These are phyloP conservation scores for Drosophila ficusphila DNA, from an alignment of 1,140 invertebrate genomes.

Conservation along the genomic window DNA sequence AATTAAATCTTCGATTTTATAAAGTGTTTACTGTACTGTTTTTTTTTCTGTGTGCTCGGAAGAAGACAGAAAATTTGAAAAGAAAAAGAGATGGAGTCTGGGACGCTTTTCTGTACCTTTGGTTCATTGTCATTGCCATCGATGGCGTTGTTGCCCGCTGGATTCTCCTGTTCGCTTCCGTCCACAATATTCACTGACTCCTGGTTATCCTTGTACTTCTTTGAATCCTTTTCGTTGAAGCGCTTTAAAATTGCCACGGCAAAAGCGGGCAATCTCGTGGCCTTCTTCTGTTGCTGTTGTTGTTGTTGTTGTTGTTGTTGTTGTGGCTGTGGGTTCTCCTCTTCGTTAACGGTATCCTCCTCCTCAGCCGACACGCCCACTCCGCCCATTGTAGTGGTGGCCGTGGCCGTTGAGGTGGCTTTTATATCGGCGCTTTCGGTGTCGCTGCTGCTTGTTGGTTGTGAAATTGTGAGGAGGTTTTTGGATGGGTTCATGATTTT, in stretches of 20 bases:
- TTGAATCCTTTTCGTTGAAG: conserved; percentile 67
- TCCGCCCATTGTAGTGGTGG: conserved; percentile 58
- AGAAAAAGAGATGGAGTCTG: conserved; percentile 9
- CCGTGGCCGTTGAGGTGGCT: conserved; percentile 70
- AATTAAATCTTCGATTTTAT: neutral
- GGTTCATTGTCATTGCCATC: conserved; percentile 84
- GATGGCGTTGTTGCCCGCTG: conserved; percentile 35
- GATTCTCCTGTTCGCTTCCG: conserved; percentile 26
- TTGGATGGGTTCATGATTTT: conserved; percentile 52
- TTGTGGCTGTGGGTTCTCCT: conserved; percentile 14
- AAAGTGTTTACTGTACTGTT: neutral
- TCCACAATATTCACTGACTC: conserved; percentile 54
- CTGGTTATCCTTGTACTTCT: conserved; percentile 66
- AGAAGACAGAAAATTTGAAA: neutral
- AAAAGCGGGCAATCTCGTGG: conserved; percentile 70
- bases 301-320: conserved; percentile 31
- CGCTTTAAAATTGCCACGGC: conserved; percentile 78
- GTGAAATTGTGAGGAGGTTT: conserved; percentile 45
- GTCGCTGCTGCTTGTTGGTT: conserved; percentile 84
- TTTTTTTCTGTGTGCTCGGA: conserved; percentile 9
- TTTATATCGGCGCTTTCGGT: conserved; percentile 85
- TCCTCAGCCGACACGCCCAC: conserved; percentile 35
- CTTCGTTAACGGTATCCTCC: conserved; percentile 17
- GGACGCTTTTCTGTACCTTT: conserved; percentile 72
- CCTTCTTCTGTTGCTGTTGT: conserved; percentile 50